Percentiles rank a stretch among this genome's conserved stretches.
phyloP scores from a whole-genome alignment of 2,888 invertebrate genomes.

The Bombylius discolor region DNA sequence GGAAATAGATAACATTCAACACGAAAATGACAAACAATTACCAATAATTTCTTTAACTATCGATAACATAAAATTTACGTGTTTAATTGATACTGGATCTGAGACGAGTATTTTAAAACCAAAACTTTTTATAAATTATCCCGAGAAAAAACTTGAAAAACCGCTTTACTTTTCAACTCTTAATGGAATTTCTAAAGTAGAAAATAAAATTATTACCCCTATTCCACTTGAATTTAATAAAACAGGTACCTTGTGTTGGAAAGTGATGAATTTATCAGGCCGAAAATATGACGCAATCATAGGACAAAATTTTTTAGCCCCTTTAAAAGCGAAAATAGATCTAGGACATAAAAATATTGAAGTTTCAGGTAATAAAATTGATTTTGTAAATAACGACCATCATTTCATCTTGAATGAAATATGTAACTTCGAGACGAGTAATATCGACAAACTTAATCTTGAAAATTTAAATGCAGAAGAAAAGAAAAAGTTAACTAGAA shows the following conservation, averaged over 20 bases:
- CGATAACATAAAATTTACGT: neutral
- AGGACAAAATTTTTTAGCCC: neutral
- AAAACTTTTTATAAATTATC: neutral
- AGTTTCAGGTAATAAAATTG: neutral
- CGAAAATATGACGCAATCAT: neutral
- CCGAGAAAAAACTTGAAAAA: neutral
- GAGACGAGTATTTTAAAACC: neutral
- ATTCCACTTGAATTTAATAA: neutral
- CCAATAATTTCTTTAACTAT: neutral
- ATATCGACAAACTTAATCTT: neutral
- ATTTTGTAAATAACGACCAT: neutral
- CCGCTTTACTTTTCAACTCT: neutral
- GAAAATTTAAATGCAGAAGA: neutral
- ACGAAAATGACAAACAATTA: neutral
- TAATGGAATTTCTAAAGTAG: neutral
- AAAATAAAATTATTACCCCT: neutral
- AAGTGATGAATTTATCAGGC: too few species aligned
- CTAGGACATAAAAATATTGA: too few species aligned
- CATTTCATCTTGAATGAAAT: neutral
- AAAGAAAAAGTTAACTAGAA: too few species aligned
- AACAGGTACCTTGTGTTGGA: neutral
- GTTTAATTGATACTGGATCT: neutral
- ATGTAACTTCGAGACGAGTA: neutral
- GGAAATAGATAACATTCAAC: neutral
- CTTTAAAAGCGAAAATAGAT: neutral